A percentile compares a stretch with the other conserved stretches of the same genome.
phyloP scores from a whole-genome alignment of 2,113 vertebrate genomes.

The Pavo muticus region DNA sequence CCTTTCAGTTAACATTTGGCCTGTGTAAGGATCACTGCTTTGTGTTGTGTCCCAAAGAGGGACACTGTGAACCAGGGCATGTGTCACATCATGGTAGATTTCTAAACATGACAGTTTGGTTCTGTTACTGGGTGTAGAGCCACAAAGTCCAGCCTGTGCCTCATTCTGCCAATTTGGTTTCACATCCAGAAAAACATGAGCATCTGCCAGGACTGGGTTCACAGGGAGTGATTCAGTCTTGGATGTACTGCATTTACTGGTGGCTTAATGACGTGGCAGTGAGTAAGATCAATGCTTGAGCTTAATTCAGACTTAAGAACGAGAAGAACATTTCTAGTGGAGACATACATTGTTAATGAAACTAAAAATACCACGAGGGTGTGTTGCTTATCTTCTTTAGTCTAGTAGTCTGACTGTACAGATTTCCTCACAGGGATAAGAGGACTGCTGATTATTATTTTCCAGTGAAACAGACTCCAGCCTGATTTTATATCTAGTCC shows the following conservation, averaged over 20 bases:
- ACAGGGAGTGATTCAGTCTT: slow-evolving; percentile 30
- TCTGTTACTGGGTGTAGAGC: slow-evolving; percentile 16
- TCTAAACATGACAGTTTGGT: slow-evolving; percentile 24
- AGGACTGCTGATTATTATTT: slow-evolving; percentile 23
- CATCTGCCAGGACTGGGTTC: slow-evolving; percentile 41
- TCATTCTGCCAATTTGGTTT: slow-evolving; percentile 44
- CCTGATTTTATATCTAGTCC: slow-evolving; percentile 26
- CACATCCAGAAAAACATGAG: slow-evolving; percentile 43
- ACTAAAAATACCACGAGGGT: background rate
- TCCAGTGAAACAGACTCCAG: slow-evolving; percentile 26
- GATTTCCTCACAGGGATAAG: background rate
- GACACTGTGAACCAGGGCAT: background rate
- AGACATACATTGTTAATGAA: background rate
- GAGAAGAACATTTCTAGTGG: background rate
- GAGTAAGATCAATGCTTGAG: slow-evolving; percentile 26
- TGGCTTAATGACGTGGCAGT: background rate
- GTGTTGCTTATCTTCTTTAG: background rate
- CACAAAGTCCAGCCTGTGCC: slow-evolving; percentile 50
- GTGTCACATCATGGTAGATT: background rate
- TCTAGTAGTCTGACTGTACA: slow-evolving; percentile 13
- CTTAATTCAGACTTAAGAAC: slow-evolving; percentile 13
- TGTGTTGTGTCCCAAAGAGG: background rate
- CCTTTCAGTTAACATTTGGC: background rate
- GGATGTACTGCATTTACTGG: slow-evolving; percentile 6
- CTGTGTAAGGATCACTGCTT: background rate